Percentiles rank a stretch among this genome's conserved stretches.
Evolutionary conservation across 2,797 vertebrate genomes (phyloP).

Genomic region (Diceros bicornis): DNA sequence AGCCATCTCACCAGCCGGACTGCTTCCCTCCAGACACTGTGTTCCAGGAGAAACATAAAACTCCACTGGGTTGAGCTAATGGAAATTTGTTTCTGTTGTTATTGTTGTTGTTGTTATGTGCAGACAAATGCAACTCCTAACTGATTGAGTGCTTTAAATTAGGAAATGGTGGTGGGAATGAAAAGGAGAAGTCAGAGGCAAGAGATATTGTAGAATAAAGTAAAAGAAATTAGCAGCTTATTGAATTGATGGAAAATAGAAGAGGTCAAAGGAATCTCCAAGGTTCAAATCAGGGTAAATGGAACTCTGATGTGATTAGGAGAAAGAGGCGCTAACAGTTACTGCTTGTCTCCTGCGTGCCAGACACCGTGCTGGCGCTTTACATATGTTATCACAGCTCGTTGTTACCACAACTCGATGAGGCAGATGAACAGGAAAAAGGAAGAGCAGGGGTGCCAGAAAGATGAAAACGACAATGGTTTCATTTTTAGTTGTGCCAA

Average conservation of each 20-base stretch:
- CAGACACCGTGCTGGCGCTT: neutral
- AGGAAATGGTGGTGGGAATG: neutral
- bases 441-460: neutral
- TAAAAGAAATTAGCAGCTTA: neutral
- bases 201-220: neutral
- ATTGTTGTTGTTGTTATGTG: neutral
- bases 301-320: neutral
- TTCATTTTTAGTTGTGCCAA: neutral
- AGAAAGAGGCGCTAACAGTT: neutral
- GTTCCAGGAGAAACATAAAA: neutral
- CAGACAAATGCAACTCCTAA: neutral
- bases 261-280: neutral
- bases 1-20: neutral
- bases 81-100: neutral
- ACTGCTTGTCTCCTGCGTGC: neutral
- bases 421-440: neutral
- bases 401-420: neutral
- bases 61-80: neutral
- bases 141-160: neutral
- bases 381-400: neutral
- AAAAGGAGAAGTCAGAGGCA: neutral
- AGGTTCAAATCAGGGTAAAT: conserved; percentile 32
- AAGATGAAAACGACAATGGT: neutral
- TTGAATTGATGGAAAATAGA: neutral
- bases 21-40: neutral